Evolutionary conservation across 2,113 vertebrate genomes (phyloP).

Genomic region (Bubo bubo): DNA sequence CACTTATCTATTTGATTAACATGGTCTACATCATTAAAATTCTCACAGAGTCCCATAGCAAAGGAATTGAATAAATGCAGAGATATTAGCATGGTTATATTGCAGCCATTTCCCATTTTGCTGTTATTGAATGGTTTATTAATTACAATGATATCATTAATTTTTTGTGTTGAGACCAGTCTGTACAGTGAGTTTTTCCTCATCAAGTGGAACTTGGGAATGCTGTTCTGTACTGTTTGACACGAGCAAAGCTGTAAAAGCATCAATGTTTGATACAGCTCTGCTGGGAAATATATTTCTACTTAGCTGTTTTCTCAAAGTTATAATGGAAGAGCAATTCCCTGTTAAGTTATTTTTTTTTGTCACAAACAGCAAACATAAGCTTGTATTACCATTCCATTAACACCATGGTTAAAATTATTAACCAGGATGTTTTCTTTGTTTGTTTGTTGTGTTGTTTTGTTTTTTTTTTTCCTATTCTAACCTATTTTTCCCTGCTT

Average conservation of each 20-base stretch:
- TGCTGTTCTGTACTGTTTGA: conserved; percentile 37
- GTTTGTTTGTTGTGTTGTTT: background rate
- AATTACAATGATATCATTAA: conserved; percentile 44
- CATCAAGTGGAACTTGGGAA: background rate
- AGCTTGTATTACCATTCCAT: background rate
- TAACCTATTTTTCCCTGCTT: background rate
- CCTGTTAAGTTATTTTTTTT: conserved; percentile 1
- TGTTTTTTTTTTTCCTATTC: background rate
- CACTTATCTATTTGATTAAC: conserved; percentile 8
- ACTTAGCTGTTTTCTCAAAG: conserved; percentile 17
- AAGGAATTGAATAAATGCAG: conserved; percentile 10
- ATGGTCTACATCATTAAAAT: conserved; percentile 14
- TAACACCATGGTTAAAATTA: background rate
- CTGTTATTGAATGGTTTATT: conserved; percentile 56
- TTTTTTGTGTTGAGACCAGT: conserved; percentile 4
- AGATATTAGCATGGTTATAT: background rate
- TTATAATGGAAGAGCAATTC: conserved; percentile 27
- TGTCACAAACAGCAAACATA: background rate
- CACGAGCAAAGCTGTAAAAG: conserved; percentile 42
- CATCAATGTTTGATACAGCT: conserved; percentile 60
- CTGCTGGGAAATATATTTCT: conserved; percentile 51
- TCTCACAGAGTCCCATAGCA: background rate
- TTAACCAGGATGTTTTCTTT: background rate
- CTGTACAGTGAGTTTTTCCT: background rate
- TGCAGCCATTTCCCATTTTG: conserved; percentile 1